These are phyloP conservation scores for Gambusia yucatana DNA, from an alignment of 2,797 vertebrate genomes.

Conservation along the genomic window DNA sequence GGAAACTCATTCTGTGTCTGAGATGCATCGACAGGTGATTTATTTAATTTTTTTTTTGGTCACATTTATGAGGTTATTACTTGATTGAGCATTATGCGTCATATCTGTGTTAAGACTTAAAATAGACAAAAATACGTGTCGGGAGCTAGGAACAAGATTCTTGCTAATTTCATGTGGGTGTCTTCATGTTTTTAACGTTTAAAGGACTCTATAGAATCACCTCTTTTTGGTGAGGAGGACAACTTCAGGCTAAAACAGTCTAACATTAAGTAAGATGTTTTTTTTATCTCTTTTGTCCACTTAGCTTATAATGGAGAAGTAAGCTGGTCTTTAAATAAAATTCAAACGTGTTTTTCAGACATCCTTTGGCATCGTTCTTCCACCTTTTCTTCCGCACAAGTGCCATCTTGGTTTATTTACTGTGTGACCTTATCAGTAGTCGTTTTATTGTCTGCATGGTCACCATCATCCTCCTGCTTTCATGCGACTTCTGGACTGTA, in stretches of 20 bases:
- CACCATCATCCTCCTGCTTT: slow-evolving; percentile 92
- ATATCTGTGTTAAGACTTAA: not conserved
- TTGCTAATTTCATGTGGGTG: not conserved
- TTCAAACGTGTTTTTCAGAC: slow-evolving; percentile 74
- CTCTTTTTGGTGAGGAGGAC: slow-evolving; percentile 92
- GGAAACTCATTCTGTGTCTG: slow-evolving; percentile 60
- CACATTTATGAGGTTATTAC: not conserved
- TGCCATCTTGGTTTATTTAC: slow-evolving; percentile 90
- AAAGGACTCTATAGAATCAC: slow-evolving; percentile 89
- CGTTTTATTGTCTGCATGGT: slow-evolving; percentile 94
- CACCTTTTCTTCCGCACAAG: slow-evolving; percentile 93
- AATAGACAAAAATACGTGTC: not conserved
- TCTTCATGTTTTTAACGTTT: not conserved
- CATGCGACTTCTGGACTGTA: slow-evolving; percentile 97
- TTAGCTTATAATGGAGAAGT: not conserved
- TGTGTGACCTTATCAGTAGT: slow-evolving; percentile 87
- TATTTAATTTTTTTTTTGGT: not conserved
- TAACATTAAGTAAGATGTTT: slow-evolving; percentile 80
- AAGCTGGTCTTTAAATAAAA: not conserved
- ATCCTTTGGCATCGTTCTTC: slow-evolving; percentile 92
- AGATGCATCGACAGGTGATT: slow-evolving; percentile 62
- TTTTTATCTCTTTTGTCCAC: not conserved
- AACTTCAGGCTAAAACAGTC: slow-evolving; percentile 68
- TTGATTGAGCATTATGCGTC: fast-evolving
- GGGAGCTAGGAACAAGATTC: not conserved